Conservation (phyloP, 2,113 vertebrate genomes). For the Chionodraco myersi region DNA sequence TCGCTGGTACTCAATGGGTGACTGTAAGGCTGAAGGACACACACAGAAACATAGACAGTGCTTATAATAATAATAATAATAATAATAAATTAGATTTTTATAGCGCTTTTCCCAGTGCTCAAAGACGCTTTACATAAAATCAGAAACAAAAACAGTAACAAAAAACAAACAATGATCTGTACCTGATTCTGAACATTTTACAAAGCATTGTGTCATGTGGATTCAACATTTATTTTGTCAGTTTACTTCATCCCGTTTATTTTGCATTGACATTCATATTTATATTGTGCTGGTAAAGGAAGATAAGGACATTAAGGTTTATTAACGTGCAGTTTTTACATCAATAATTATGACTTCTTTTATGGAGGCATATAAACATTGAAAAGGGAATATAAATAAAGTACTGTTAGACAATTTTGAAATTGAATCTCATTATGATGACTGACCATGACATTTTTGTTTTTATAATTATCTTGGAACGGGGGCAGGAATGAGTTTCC, state of each 20-base stretch:
- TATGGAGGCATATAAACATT: not conserved
- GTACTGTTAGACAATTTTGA: not conserved
- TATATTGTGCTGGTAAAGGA: not conserved
- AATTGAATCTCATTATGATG: not conserved
- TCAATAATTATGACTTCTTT: not conserved
- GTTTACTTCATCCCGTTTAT: not conserved
- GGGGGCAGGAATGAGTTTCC: not conserved
- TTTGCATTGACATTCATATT: not conserved
- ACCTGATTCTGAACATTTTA: not conserved
- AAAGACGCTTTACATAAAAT: too few relatives aligned
- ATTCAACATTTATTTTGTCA: not conserved
- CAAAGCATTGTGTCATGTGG: not conserved
- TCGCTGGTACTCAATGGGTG: conserved; percentile 94
- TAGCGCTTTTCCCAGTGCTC: too few relatives aligned
- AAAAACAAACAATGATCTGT: not conserved
- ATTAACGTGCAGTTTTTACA: not conserved
- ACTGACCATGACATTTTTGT: not conserved
- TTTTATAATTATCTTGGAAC: not conserved
- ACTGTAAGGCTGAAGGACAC: conserved; percentile 87
- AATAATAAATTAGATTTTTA: too few relatives aligned
- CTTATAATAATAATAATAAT: not conserved
- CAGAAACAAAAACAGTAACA: too few relatives aligned
- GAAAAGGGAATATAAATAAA: too few relatives aligned
- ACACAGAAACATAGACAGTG: not conserved
- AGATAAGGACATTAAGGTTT: not conserved